These are phyloP conservation scores for Clytia hemisphaerica DNA, from an alignment of 30 jellyfish, hydroid and myxozoan genomes.

Conservation along the genomic window DNA sequence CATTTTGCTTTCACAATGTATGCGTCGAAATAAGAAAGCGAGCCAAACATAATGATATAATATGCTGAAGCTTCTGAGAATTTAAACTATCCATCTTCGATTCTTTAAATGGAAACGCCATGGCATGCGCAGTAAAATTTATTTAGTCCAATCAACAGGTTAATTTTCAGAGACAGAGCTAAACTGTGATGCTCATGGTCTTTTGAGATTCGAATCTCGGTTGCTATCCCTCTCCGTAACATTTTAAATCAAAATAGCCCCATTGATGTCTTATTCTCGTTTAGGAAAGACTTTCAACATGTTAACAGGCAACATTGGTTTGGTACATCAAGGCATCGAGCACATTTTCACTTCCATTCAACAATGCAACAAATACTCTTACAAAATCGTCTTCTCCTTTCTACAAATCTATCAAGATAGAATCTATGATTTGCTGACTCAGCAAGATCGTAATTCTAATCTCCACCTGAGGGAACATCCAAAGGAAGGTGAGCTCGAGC, in stretches of 20 bases:
- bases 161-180: background rate
- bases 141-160: too few species aligned
- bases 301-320: conserved; percentile 73
- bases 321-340: conserved; percentile 50
- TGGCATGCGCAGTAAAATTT: too few species aligned
- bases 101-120: too few species aligned
- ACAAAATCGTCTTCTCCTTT: conserved; percentile 51
- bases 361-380: conserved; percentile 20
- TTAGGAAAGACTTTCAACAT: conserved; percentile 68
- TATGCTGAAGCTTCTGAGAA: too few species aligned
- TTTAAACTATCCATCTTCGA: too few species aligned
- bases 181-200: background rate
- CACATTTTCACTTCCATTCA: conserved; percentile 28
- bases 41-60: too few species aligned
- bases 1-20: background rate
- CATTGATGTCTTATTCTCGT: background rate
- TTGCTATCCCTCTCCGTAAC: too few species aligned
- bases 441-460: conserved; percentile 40
- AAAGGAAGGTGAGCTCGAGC: conserved; percentile 45
- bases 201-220: too few species aligned
- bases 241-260: too few species aligned
- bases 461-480: conserved; percentile 88
- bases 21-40: background rate
- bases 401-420: conserved; percentile 76
- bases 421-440: conserved; percentile 65